These are phyloP conservation scores for Platysternon megacephalum DNA, from an alignment of 2,113 vertebrate genomes.

Conservation along the genomic window DNA sequence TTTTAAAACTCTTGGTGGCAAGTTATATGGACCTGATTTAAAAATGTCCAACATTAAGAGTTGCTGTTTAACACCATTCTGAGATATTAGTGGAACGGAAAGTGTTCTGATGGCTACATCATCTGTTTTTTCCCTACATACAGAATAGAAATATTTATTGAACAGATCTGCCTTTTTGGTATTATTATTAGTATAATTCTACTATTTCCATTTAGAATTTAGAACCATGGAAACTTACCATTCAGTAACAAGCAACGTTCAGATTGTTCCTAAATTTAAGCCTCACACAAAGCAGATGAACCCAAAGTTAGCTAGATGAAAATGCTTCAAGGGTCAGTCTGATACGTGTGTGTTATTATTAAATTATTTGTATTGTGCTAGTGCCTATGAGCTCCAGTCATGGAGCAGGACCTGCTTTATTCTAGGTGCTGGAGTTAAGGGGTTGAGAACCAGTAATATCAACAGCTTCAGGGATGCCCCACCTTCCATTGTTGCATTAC, in stretches of 20 bases:
- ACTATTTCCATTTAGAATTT: neutral
- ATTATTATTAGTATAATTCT: too few species aligned
- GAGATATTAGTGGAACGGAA: too few species aligned
- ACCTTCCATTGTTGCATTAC: neutral
- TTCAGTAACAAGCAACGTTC: constrained; percentile 21
- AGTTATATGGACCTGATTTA: too few species aligned
- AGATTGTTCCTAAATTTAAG: neutral
- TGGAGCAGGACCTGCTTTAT: too few species aligned
- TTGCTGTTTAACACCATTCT: too few species aligned
- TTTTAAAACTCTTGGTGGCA: too few species aligned
- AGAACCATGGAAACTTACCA: neutral
- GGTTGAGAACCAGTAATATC: neutral
- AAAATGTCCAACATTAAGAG: too few species aligned
- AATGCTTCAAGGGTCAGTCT: neutral
- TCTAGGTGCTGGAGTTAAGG: neutral
- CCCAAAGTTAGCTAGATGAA: neutral
- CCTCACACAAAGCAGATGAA: neutral
- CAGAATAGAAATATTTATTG: too few species aligned
- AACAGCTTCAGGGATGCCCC: rapidly evolving
- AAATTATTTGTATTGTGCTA: neutral
- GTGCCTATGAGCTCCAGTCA: too few species aligned
- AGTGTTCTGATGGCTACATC: too few species aligned
- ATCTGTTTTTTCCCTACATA: too few species aligned
- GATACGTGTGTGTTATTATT: neutral
- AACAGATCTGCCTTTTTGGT: too few species aligned